These are phyloP conservation scores for Anaspis maculata DNA, from an alignment of 2,888 invertebrate species.

Conservation along the genomic window DNA sequence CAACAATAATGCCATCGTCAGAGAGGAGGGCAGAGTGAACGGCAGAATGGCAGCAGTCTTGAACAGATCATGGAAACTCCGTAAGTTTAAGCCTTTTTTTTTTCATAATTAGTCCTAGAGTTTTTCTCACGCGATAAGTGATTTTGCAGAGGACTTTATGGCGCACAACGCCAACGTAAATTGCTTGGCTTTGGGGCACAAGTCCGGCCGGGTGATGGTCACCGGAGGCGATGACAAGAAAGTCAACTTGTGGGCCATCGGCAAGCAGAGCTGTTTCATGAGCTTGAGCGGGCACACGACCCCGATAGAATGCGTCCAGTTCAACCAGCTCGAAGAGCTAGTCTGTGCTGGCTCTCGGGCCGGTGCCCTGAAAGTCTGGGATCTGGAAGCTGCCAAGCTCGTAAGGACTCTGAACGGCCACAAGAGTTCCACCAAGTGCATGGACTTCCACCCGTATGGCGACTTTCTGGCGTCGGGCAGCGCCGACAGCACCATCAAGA, in stretches of 20 bases:
- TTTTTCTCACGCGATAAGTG: neutral
- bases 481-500: slow-evolving; percentile 80
- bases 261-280: slow-evolving; percentile 92
- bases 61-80: slow-evolving; percentile 75
- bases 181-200: slow-evolving; percentile 81
- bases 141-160: slow-evolving; percentile 69
- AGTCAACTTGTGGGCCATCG: slow-evolving; percentile 95
- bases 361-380: slow-evolving; percentile 93
- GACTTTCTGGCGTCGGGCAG: slow-evolving; percentile 92
- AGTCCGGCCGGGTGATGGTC: slow-evolving; percentile 82
- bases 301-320: slow-evolving; percentile 89
- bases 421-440: slow-evolving; percentile 72
- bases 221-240: slow-evolving; percentile 96
- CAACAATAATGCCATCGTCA: slow-evolving; percentile 28
- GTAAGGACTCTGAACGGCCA: slow-evolving; percentile 86
- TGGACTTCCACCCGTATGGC: slow-evolving; percentile 95
- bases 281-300: slow-evolving; percentile 91
- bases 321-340: slow-evolving; percentile 89
- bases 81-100: slow-evolving; percentile 46
- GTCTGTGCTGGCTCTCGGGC: slow-evolving; percentile 92
- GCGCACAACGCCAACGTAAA: slow-evolving; percentile 84
- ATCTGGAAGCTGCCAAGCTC: slow-evolving; percentile 87
- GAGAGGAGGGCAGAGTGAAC: no score
- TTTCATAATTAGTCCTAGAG: neutral
- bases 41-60: slow-evolving; percentile 36